These are phyloP conservation scores for Pyrocephalus nanus DNA, from an alignment of 2,797 vertebrate genomes.

Conservation along the genomic window DNA sequence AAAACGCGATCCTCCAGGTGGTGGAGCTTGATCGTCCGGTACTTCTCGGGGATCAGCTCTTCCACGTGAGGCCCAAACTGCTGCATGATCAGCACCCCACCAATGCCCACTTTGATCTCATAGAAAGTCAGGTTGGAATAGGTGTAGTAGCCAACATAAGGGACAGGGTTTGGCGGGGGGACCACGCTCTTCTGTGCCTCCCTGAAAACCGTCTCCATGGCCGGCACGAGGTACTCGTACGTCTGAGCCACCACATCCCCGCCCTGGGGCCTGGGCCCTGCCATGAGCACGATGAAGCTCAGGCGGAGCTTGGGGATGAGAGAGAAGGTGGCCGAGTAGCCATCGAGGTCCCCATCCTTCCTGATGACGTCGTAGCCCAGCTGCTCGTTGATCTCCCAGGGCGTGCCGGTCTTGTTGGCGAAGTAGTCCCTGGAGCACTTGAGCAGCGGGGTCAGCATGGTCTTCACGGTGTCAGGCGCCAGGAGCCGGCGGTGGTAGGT, in stretches of 20 bases:
- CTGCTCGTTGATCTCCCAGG: slow-evolving; percentile 92
- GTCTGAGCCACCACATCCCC: slow-evolving; percentile 83
- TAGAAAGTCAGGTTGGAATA: slow-evolving; percentile 93
- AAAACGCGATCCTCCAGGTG: slow-evolving; percentile 89
- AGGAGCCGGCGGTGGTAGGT: slow-evolving; percentile 84
- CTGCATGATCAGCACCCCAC: slow-evolving; percentile 88
- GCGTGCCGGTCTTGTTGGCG: slow-evolving; percentile 90
- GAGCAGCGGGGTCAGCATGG: slow-evolving; percentile 88
- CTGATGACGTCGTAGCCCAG: slow-evolving; percentile 87
- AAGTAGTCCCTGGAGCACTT: slow-evolving; percentile 90
- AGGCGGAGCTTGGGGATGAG: slow-evolving; percentile 88
- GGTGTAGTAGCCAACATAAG: slow-evolving; percentile 89
- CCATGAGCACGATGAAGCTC: slow-evolving; percentile 89
- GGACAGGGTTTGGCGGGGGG: slow-evolving; percentile 81
- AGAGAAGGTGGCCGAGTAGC: slow-evolving; percentile 92
- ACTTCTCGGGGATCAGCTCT: slow-evolving; percentile 88
- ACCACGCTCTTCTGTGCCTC: slow-evolving; percentile 80
- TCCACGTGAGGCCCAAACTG: slow-evolving; percentile 94
- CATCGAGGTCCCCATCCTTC: slow-evolving; percentile 93
- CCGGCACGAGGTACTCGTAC: slow-evolving; percentile 86
- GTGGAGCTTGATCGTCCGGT: slow-evolving; percentile 89
- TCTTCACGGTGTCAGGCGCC: slow-evolving; percentile 87
- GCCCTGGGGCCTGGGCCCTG: slow-evolving; percentile 85
- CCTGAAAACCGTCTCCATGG: slow-evolving; percentile 88
- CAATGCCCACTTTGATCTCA: slow-evolving; percentile 84